Base-by-base conservation (phyloP, 2,113 vertebrate species). In the Sitta europaea region DNA sequence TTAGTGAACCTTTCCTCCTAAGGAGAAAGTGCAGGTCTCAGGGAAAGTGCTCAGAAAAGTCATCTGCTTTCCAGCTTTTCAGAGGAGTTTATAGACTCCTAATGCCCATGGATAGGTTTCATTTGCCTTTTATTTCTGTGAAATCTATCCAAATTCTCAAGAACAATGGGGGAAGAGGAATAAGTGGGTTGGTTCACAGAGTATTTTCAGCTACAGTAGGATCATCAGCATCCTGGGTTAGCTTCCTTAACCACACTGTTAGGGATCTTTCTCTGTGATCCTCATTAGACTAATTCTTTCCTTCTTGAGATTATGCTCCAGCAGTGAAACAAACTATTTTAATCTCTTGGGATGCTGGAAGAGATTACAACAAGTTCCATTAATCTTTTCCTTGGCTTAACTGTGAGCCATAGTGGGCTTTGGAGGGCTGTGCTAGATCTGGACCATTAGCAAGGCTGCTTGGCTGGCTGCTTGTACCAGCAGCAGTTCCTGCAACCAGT, bases 261-360 rank as follows among this genome's bases (percentile, higher is more conserved):
- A 79, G 61, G 50, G 75, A 76, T 75, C 65, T 82, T 73, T 57
- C 70, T 33, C 61, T 21, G 1, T 68, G 47, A 79, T 92, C 80
- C 59, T 92, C 70, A 59, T 86, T 61, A 68, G 51, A 45, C 51
- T 96, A 92, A 92, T 90, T 84, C 48, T 81, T 59, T 77, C 65
- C 47, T 89, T 95, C 97, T 93, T 29, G 40, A 93, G 90, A 92
- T 93, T 80, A 87, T 42, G 28, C 59, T 92, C 65, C 78, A 88
- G 33, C 77, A 91, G 84, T 77, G 94, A 96, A 96, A 96, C 86
- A 95, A 96, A 91, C 90, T 65, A 47, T 88, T 94, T 96, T 94
- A 94, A 96, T 90, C 94, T 90, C 86, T 78, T 73, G 84, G 81
- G 86, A 73, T 92, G 75, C n/a, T 0, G 0, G 45, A 72, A 82